These are phyloP conservation scores for Cephalopterus ornatus DNA, from an alignment of 2,113 vertebrate genomes.

Conservation along the genomic window DNA sequence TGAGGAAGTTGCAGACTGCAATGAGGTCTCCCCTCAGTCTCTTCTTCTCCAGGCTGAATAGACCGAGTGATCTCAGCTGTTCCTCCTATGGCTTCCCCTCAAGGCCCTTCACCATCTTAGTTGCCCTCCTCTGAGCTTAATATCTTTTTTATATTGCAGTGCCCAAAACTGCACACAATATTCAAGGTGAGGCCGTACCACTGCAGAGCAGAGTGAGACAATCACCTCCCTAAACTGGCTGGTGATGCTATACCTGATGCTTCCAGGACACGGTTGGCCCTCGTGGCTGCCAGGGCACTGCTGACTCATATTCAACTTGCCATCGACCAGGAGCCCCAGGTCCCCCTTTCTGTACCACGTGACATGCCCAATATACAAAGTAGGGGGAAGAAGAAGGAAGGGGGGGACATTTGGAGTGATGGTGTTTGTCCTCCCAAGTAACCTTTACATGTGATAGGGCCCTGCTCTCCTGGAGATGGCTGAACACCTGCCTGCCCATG, in stretches of 20 bases:
- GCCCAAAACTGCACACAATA: background rate
- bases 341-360: background rate
- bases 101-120: background rate
- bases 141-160: background rate
- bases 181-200: background rate
- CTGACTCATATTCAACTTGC: background rate
- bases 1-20: background rate
- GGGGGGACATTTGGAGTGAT: background rate
- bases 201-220: background rate
- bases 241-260: background rate
- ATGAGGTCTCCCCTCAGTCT: background rate
- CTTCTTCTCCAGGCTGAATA: background rate
- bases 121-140: background rate
- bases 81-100: background rate
- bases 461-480: background rate
- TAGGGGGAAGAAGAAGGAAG: background rate
- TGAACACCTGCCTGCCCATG: background rate
- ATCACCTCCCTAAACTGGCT: background rate
- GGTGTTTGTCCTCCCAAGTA: background rate
- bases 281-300: background rate
- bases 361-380: background rate
- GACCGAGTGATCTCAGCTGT: background rate
- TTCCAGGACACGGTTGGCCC: background rate
- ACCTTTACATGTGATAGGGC: background rate
- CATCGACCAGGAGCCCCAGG: background rate